Evolutionary conservation across 2,888 invertebrate species (phyloP), one percentile per base, ranked within the genome.

Genomic region (Dryadula phaetusa): DNA sequence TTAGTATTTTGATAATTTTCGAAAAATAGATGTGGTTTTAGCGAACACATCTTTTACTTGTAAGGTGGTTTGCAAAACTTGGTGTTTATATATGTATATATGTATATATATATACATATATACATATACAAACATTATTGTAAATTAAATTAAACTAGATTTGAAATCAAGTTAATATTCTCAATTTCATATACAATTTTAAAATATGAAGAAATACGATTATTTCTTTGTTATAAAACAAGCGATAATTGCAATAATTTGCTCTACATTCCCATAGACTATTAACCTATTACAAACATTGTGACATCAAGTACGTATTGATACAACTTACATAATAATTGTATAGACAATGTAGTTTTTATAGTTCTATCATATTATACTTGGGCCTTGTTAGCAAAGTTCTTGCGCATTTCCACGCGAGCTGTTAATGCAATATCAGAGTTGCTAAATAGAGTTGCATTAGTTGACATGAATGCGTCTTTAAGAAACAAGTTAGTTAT

Each of bases 371-470:
- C 6, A 32, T 53, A 53, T 53, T 54, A 20, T 54, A 49, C 49
- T 49, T 52, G n/a, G 37, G n/a, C 1, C 37, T 56, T 25, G 40
- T 56, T 56, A 56, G 56, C 40, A 56, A 56, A 56, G 40, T 22
- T 56, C 22, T 40, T 40, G 16, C 37, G 56, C 25, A 22, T 40
- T 40, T 37, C 22, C 40, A 56, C n/a, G 10, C 22, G 22, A 56
- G 56, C 40, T 56, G 56, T 25, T 40, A 40, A 56, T 40, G 40
- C 56, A 56, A 56, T 56, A 56, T 56, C 22, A n/a, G 40, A 56
- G 56, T 56, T 56, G 56, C 56, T 56, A 56, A 56, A 40, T 10
- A 40, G n/a, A 40, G 56, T 56, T 16, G 40, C 52, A 28, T 10
- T 16, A 32, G 22, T 56, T 56, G 25, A 56, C 56, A 6, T 8